Evolutionary conservation across 2,888 invertebrate species (phyloP).

Genomic region (Archaeoteleia sp.): DNA sequence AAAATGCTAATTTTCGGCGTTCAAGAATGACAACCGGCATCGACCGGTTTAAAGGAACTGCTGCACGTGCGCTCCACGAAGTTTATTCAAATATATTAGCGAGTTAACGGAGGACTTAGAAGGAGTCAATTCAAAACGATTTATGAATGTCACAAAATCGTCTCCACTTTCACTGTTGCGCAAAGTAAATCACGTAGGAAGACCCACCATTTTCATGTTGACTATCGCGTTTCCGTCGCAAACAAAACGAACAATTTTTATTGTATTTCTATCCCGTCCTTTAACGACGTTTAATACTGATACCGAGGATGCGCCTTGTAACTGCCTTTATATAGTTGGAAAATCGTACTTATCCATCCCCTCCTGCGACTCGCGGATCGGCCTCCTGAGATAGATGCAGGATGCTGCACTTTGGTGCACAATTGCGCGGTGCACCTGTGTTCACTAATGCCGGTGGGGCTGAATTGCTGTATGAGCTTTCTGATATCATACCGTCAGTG

Average conservation of each 20-base stretch:
- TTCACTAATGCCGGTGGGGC: no score
- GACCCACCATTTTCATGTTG: conserved; percentile 71
- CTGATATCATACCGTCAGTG: no score
- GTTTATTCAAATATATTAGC: no score
- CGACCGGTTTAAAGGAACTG: no score
- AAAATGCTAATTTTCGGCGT: no score
- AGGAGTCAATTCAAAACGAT: no score
- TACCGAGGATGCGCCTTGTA: conserved; percentile 66
- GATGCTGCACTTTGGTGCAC: conserved; percentile 42
- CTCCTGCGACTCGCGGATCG: conserved; percentile 48
- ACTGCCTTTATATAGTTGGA: conserved; percentile 72
- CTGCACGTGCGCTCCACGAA: no score
- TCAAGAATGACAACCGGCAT: no score
- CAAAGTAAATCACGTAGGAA: conserved; percentile 52
- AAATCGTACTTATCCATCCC: conserved; percentile 66
- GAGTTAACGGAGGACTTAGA: no score
- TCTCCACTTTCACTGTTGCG: conserved; percentile 71
- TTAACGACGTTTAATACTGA: conserved; percentile 64
- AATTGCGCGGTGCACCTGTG: conserved; percentile 44
- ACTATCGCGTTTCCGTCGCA: conserved; percentile 50
- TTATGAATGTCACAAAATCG: conserved; percentile 47
- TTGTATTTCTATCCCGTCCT: conserved; percentile 55
- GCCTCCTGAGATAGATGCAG: conserved; percentile 46
- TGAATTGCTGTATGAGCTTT: no score
- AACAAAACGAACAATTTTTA: conserved; percentile 35